Evolutionary conservation across 2,113 vertebrate genomes (phyloP).

Genomic region (Malurus melanocephalus): DNA sequence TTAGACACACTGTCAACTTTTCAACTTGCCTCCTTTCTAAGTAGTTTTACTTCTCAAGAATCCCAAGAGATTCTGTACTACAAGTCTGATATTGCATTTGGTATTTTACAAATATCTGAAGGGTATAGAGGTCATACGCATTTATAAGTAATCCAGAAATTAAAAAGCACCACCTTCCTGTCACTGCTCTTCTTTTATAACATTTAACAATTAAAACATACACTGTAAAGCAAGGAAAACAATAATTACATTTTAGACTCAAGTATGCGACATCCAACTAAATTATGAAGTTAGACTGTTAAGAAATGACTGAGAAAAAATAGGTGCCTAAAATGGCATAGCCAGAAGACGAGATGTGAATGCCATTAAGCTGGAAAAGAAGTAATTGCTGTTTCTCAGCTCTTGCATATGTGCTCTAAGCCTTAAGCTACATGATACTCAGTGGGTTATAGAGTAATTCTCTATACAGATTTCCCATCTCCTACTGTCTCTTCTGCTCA

Average conservation of each 20-base stretch:
- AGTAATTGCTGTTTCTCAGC: neutral
- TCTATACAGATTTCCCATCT: neutral
- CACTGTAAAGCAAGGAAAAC: neutral
- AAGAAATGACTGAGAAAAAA: neutral
- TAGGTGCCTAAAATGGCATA: neutral
- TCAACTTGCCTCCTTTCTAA: neutral
- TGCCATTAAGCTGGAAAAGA: neutral
- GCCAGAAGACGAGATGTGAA: neutral
- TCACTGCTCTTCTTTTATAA: neutral
- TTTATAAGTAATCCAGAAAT: neutral
- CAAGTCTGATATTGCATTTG: neutral
- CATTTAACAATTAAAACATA: neutral
- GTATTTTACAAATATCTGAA: neutral
- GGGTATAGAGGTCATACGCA: neutral
- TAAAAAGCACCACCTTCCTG: neutral
- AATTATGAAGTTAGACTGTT: neutral
- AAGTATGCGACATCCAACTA: neutral
- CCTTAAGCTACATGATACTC: neutral
- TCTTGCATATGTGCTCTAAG: neutral
- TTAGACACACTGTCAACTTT: conserved; percentile 8
- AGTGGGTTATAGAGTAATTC: neutral
- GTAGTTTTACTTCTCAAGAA: neutral
- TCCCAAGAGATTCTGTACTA: neutral
- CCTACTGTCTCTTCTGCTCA: neutral
- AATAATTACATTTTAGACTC: neutral